Evolutionary conservation across 1,140 invertebrate species (phyloP).

Genomic region (Drosophila pectinifera): DNA sequence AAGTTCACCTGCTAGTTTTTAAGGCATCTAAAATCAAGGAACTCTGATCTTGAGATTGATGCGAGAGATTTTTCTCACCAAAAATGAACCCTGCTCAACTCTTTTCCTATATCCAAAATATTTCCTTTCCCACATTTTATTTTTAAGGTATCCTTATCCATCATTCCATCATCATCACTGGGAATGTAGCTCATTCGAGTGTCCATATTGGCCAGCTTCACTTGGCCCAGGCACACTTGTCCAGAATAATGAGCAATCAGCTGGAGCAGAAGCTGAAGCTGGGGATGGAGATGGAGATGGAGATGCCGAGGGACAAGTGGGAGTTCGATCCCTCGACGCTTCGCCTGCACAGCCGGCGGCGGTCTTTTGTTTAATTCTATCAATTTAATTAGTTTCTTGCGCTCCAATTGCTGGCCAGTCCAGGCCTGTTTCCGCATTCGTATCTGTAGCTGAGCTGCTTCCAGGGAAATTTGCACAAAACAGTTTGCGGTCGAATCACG

Average conservation of each 20-base stretch:
- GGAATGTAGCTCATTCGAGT: constrained; percentile 35
- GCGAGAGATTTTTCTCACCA: background rate
- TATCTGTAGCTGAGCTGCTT: constrained; percentile 24
- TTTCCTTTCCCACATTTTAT: background rate
- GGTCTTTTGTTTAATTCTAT: constrained; percentile 76
- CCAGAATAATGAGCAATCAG: constrained; percentile 40
- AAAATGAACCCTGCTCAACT: fast-evolving
- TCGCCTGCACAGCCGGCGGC: constrained; percentile 28
- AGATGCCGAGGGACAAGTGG: constrained; percentile 1
- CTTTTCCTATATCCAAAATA: background rate
- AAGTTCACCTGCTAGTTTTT: too few relatives aligned
- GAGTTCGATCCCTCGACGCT: constrained; percentile 25
- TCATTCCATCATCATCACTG: constrained; percentile 6
- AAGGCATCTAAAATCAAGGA: too few relatives aligned
- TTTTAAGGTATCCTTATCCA: background rate
- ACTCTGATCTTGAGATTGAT: too few relatives aligned
- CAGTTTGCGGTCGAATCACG: constrained; percentile 67
- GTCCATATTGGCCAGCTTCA: constrained; percentile 7
- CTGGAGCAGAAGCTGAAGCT: background rate
- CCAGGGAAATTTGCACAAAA: constrained; percentile 55
- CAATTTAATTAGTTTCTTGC: constrained; percentile 81
- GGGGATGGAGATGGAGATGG: constrained; percentile 1
- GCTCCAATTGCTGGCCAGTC: constrained; percentile 67
- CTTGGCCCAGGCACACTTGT: constrained; percentile 35
- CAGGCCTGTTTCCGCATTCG: constrained; percentile 5